Evolutionary conservation across 2,888 invertebrate species (phyloP).

Genomic region (Ephialtes manifestator): DNA sequence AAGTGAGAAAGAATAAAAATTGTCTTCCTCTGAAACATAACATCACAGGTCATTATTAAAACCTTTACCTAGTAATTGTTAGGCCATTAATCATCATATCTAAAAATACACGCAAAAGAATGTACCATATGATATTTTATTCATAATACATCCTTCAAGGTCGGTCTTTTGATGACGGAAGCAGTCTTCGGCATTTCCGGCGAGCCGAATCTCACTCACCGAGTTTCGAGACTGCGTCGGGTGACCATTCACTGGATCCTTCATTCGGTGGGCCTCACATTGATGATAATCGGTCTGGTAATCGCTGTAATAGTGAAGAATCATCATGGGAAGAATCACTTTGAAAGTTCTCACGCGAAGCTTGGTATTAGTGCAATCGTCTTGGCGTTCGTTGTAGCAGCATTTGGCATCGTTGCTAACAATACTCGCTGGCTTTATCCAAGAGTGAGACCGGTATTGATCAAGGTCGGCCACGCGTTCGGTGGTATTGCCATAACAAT

Average conservation of each 20-base stretch:
- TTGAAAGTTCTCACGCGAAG: constrained; percentile 78
- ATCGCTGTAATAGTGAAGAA: constrained; percentile 80
- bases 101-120: background rate
- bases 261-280: constrained; percentile 75
- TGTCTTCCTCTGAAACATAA: background rate
- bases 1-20: background rate
- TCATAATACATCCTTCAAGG: constrained; percentile 70
- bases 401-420: constrained; percentile 80
- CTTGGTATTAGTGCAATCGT: constrained; percentile 80
- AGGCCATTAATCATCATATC: background rate
- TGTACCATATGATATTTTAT: background rate
- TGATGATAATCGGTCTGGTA: constrained; percentile 78
- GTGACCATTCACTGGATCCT: constrained; percentile 82
- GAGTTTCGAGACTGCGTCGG: constrained; percentile 75
- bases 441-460: constrained; percentile 77
- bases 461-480: constrained; percentile 81
- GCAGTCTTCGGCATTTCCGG: constrained; percentile 82
- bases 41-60: background rate
- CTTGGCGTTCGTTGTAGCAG: constrained; percentile 72
- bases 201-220: constrained; percentile 77
- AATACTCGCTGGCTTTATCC: constrained; percentile 82
- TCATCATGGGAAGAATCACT: constrained; percentile 72
- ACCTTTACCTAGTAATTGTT: background rate
- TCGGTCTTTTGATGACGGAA: constrained; percentile 79
- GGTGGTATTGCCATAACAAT: constrained; percentile 79